These are phyloP conservation scores for Drosophila elegans DNA, from an alignment of 1,140 invertebrate species.

Conservation along the genomic window DNA sequence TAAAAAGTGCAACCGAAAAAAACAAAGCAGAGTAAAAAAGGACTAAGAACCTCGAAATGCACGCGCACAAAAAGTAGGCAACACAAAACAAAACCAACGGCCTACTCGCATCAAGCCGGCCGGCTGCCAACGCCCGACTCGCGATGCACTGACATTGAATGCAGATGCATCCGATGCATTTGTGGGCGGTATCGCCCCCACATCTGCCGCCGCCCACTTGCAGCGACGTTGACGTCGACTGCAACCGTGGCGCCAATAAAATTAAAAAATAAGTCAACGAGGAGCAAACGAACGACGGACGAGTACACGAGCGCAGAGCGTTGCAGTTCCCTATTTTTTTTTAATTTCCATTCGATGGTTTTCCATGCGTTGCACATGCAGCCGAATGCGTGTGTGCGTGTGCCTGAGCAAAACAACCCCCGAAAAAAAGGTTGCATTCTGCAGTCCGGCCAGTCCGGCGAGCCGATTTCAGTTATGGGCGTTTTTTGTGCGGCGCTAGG, in stretches of 20 bases:
- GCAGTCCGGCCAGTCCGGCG: slow-evolving; percentile 57
- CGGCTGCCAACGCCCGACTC: slow-evolving; percentile 17
- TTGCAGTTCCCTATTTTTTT: slow-evolving; percentile 73
- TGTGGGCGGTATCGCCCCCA: slow-evolving; percentile 12
- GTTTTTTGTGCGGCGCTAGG: slow-evolving; percentile 59
- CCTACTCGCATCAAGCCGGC: slow-evolving; percentile 17
- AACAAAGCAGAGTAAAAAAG: slow-evolving; percentile 22
- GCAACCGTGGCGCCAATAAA: slow-evolving; percentile 44
- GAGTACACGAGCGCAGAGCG: slow-evolving; percentile 43
- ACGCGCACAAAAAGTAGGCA: slow-evolving; percentile 57
- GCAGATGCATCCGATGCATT: slow-evolving; percentile 26
- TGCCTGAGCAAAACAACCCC: slow-evolving; percentile 70
- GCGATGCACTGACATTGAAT: slow-evolving; percentile 72
- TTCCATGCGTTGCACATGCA: slow-evolving; percentile 42
- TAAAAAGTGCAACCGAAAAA: slow-evolving; percentile 25
- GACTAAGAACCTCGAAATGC: slow-evolving; percentile 33
- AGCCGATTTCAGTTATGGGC: slow-evolving; percentile 67
- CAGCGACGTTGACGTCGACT: slow-evolving; percentile 2
- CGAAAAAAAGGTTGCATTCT: slow-evolving; percentile 59
- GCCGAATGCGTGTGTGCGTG: slow-evolving; percentile 16
- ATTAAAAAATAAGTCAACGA: slow-evolving; percentile 79
- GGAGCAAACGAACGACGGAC: slow-evolving; percentile 55
- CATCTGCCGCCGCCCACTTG: background rate
- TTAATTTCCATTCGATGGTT: slow-evolving; percentile 37
- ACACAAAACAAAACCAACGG: slow-evolving; percentile 49